Evolutionary conservation across 2,888 invertebrate species (phyloP).

Genomic region (Hoplodrina blanda): DNA sequence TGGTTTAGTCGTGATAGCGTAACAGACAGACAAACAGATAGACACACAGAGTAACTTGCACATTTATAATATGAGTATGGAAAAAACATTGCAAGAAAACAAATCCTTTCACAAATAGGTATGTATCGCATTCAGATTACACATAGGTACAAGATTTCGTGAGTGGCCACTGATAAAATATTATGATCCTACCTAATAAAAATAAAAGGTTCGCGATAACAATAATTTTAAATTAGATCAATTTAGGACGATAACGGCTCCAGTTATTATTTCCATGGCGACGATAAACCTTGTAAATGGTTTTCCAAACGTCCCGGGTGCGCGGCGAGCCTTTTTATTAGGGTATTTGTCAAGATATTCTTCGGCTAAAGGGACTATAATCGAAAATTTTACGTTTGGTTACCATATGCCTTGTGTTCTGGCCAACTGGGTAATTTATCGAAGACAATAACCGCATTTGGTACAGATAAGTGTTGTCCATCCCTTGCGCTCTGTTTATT

Average conservation of each 20-base stretch:
- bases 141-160: slow-evolving; percentile 72
- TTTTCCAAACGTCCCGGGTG: slow-evolving; percentile 88
- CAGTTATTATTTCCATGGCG: slow-evolving; percentile 90
- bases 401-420: slow-evolving; percentile 80
- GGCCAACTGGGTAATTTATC: slow-evolving; percentile 71
- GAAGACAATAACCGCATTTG: slow-evolving; percentile 58
- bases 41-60: too few relatives aligned
- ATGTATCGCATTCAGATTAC: slow-evolving; percentile 59
- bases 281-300: slow-evolving; percentile 90
- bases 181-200: slow-evolving; percentile 85
- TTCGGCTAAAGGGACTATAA: slow-evolving; percentile 84
- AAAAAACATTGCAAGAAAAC: slow-evolving; percentile 14
- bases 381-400: slow-evolving; percentile 87
- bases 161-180: slow-evolving; percentile 77
- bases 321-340: slow-evolving; percentile 88
- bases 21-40: too few relatives aligned
- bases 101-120: slow-evolving; percentile 18
- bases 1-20: too few relatives aligned
- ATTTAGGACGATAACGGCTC: slow-evolving; percentile 89
- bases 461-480: slow-evolving; percentile 50
- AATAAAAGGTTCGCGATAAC: slow-evolving; percentile 88
- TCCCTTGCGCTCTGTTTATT: slow-evolving; percentile 36
- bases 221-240: slow-evolving; percentile 90
- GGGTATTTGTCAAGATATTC: slow-evolving; percentile 90
- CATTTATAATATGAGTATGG: too few relatives aligned